phyloP scores from a whole-genome alignment of 92 coral and sea anemone species.

The Epizoanthus rinbou region DNA sequence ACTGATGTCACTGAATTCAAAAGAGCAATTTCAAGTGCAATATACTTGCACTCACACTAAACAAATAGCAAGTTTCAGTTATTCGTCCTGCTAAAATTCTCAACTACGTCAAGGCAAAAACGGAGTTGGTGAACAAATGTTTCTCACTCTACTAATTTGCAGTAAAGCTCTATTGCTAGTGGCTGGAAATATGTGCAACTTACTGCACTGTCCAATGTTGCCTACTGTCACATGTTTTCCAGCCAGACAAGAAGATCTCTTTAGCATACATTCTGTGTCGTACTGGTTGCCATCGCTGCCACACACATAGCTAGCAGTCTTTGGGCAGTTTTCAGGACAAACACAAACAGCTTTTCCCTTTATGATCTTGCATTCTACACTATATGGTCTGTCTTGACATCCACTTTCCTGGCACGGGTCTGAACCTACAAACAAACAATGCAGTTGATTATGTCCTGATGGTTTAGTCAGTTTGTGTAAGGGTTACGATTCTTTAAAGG shows the following conservation, averaged over 20 bases:
- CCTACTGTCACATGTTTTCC: constrained; percentile 14
- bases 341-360: constrained; percentile 17
- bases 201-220: constrained; percentile 30
- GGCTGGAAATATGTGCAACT: background rate
- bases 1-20: too few relatives aligned
- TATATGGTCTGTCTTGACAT: constrained; percentile 30
- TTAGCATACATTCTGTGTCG: constrained; percentile 29
- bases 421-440: background rate
- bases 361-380: constrained; percentile 20
- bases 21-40: too few relatives aligned
- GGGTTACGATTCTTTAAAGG: too few relatives aligned
- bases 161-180: too few relatives aligned
- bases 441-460: too few relatives aligned
- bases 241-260: constrained; percentile 29
- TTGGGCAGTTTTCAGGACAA: constrained; percentile 28
- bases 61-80: too few relatives aligned
- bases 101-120: too few relatives aligned
- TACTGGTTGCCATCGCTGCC: constrained; percentile 37
- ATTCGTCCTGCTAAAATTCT: too few relatives aligned
- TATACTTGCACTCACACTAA: too few relatives aligned
- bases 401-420: constrained; percentile 7
- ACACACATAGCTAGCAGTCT: constrained; percentile 33
- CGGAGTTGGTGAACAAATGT: too few relatives aligned
- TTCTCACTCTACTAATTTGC: too few relatives aligned
- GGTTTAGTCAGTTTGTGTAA: too few relatives aligned